Base-by-base conservation (phyloP, 2,888 invertebrate species). In the Epistrophe eligans region DNA sequence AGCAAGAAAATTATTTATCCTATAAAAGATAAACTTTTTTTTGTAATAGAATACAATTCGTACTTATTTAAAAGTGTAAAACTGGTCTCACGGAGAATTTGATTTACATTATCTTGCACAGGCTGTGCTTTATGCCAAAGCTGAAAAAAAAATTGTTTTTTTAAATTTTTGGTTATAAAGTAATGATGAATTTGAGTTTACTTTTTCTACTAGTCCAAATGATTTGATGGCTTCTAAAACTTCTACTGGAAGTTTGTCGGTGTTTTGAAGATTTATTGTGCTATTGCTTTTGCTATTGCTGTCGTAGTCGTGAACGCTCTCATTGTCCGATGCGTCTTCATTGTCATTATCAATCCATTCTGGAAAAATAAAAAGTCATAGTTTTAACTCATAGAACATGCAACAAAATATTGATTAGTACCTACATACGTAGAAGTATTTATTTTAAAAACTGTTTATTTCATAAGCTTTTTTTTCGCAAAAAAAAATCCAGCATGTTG, bases 151-250 rank as follows among this genome's bases (percentile, higher is more conserved):
- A 77, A 19, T 32, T 66, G 9, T 66, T 11, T 11, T 52, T 52
- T 50, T 38, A 57, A 7, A n/a, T 15, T 10, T 48, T 17, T 60
- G 10, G 9, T 13, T 35, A 17, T 3, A 8, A 48, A 24, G 57
- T 15, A 38, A 24, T 40, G 2, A n/a, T 57, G 9, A 9, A 45
- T 73, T 19, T 50, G 95, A 9, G 55, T 70, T 70, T 52, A 95
- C 94, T 93, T 95, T 95, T 19, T 94, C 93, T 88, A 96, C 94
- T 84, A 96, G 91, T 71, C 94, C 94, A 72, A 94, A 91, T 9
- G 94, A 94, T 71, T 94, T 93, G 32, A 96, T 93, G 10, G 94
- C 94, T 92, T 96, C 95, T 80, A 95, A 91, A 4, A 96, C 91
- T 90, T 95, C 94, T 43, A 94, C 90, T 0, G 95, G 94, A 38